phyloP scores from a whole-genome alignment of 2,888 invertebrate genomes.

The Diaphora mendica region DNA sequence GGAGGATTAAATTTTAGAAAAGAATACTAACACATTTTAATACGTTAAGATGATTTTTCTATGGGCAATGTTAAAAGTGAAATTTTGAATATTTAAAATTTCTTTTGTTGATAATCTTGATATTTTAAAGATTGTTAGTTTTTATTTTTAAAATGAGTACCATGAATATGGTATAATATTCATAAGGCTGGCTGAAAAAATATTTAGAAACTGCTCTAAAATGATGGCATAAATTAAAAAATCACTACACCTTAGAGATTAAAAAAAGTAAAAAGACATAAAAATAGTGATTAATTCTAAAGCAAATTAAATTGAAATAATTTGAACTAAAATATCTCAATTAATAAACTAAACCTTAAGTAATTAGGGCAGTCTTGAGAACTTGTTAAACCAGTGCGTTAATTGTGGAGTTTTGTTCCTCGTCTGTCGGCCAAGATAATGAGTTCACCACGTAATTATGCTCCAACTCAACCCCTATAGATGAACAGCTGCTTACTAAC shows the following conservation, averaged over 20 bases:
- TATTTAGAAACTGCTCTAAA: too few relatives aligned
- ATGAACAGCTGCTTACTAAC: slow-evolving; percentile 49
- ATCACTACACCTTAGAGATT: too few relatives aligned
- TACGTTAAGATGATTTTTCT: neutral
- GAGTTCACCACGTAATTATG: slow-evolving; percentile 45
- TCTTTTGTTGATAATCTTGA: too few relatives aligned
- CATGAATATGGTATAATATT: too few relatives aligned
- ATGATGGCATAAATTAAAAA: too few relatives aligned
- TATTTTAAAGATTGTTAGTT: too few relatives aligned
- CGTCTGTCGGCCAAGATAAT: slow-evolving; percentile 36
- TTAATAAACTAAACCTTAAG: slow-evolving; percentile 4
- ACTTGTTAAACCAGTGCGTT: slow-evolving; percentile 41
- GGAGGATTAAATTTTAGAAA: neutral
- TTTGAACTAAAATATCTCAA: neutral
- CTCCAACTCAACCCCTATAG: slow-evolving; percentile 41
- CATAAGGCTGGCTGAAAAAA: too few relatives aligned
- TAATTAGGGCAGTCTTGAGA: slow-evolving; percentile 26
- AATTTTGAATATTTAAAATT: too few relatives aligned
- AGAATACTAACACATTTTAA: neutral
- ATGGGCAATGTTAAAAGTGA: too few relatives aligned
- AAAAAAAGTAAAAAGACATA: neutral
- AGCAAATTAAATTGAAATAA: too few relatives aligned
- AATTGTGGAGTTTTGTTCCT: slow-evolving; percentile 44
- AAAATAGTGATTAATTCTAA: neutral
- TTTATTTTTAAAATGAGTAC: too few relatives aligned